Base-by-base conservation (phyloP, 2,888 invertebrate species). In the Germaria angustata region DNA sequence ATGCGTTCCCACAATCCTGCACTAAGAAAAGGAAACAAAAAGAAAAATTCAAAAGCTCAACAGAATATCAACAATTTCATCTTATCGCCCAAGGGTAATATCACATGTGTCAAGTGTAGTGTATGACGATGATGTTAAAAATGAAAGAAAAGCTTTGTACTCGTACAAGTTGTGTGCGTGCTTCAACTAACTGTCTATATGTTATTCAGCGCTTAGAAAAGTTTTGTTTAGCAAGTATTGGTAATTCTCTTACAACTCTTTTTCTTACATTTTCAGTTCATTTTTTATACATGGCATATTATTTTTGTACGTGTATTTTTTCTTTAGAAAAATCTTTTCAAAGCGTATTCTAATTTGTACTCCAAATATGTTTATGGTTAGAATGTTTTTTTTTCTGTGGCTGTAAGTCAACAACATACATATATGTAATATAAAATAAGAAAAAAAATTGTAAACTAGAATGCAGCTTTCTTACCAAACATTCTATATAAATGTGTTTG, bases 51-150 rank as follows among this genome's bases (percentile, higher is more conserved):
- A 44, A n/a, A 41, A 73, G 28, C 51, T 51, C 22, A 71, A 34
- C 36, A 51, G 57, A 28, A 76, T 66, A 49, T 69, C 49, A 69
- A 71, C 24, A 57, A 49, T 51, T 57, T 66, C 20, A 44, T 22
- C 32, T 69, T 53, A 69, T 75, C 36, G 80, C 80, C 63, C 80
- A 75, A 69, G 80, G 75, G 75, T 51, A 80, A 69, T 80, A 80
- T 69, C 63, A 57, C 73, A 75, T 69, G 69, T 80, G 80, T 68
- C 75, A 80, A 80, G 75, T 75, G 63, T 80, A 51, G 59, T 72
- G 65, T 66, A 49, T 39, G 49, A 71, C 57, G 65, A 57, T 49
- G 36, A 69, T 61, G 15, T 51, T 6, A 46, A 15, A 17, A 57
- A 72, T 6, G 32, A 51, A 51, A 17, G 6, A 66, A 53, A 22